Evolutionary conservation across 1,140 invertebrate genomes (phyloP).

Genomic region (Aphaenogaster ashmeadi): DNA sequence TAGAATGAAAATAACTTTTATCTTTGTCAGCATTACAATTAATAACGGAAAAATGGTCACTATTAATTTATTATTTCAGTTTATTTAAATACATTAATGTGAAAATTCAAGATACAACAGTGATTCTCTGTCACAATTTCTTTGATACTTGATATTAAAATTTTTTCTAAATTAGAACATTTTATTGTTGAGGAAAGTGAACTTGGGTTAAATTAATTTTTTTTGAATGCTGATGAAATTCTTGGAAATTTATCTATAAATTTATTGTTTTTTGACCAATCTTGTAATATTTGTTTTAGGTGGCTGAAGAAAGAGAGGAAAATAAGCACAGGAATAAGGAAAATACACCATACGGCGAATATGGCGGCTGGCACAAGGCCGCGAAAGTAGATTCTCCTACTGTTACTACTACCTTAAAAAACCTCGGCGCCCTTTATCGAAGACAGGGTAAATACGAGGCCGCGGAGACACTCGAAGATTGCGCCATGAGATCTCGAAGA

Average conservation of each 20-base stretch:
- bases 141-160: neutral
- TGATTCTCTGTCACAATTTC: neutral
- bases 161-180: neutral
- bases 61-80: too few relatives aligned
- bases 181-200: neutral
- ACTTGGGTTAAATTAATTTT: neutral
- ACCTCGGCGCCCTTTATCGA: constrained; percentile 98
- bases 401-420: constrained; percentile 98
- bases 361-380: constrained; percentile 99
- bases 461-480: constrained; percentile 99
- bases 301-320: constrained; percentile 98
- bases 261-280: neutral
- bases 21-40: too few relatives aligned
- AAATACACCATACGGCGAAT: constrained; percentile 96
- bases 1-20: too few relatives aligned
- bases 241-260: neutral
- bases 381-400: constrained; percentile 99
- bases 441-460: constrained; percentile 99
- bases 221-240: neutral
- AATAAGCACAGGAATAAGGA: constrained; percentile 97
- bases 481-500: constrained; percentile 96
- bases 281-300: constrained; percentile 82
- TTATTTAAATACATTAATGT: too few relatives aligned
- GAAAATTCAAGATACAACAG: too few relatives aligned
- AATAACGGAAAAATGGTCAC: too few relatives aligned